phyloP scores from a whole-genome alignment of 2,797 vertebrate genomes.

The Morus bassanus region DNA sequence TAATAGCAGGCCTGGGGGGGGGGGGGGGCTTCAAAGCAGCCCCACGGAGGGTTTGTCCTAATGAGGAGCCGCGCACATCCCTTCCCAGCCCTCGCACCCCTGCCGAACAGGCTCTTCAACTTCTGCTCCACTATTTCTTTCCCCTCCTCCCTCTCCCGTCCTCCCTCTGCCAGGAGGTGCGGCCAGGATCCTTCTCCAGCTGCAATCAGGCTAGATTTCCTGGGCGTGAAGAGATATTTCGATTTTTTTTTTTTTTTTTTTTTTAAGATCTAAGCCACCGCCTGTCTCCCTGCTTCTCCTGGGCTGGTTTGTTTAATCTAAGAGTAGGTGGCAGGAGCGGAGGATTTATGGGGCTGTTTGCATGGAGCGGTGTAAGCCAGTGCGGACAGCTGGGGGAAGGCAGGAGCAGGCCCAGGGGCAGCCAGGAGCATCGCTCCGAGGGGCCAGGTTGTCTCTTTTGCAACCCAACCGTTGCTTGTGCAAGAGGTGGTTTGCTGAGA shows the following conservation, averaged over 20 bases:
- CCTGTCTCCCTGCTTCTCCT: background rate
- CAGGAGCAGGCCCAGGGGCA: background rate
- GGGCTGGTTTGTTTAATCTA: slow-evolving; percentile 30
- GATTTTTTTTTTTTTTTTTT: background rate
- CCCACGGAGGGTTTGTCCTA: background rate
- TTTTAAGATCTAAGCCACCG: background rate
- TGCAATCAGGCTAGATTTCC: slow-evolving; percentile 14
- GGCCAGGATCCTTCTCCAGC: background rate
- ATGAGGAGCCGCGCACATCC: background rate
- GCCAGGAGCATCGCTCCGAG: background rate
- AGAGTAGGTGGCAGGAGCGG: slow-evolving; percentile 22
- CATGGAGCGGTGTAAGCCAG: background rate
- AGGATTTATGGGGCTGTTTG: slow-evolving; percentile 13
- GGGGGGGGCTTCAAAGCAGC: background rate
- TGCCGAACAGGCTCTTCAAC: slow-evolving; percentile 52
- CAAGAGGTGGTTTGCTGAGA: background rate
- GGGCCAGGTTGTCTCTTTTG: background rate
- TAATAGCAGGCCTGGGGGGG: background rate
- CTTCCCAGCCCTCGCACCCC: background rate
- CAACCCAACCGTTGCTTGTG: background rate
- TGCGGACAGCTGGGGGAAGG: background rate
- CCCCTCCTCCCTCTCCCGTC: background rate
- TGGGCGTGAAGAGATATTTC: background rate
- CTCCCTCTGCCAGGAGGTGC: slow-evolving; percentile 39
- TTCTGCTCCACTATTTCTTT: slow-evolving; percentile 13